A percentile compares a stretch with the other conserved stretches of the same genome.
Conservation (phyloP, 2,888 invertebrate species). For the Drosophila heteroneura region DNA sequence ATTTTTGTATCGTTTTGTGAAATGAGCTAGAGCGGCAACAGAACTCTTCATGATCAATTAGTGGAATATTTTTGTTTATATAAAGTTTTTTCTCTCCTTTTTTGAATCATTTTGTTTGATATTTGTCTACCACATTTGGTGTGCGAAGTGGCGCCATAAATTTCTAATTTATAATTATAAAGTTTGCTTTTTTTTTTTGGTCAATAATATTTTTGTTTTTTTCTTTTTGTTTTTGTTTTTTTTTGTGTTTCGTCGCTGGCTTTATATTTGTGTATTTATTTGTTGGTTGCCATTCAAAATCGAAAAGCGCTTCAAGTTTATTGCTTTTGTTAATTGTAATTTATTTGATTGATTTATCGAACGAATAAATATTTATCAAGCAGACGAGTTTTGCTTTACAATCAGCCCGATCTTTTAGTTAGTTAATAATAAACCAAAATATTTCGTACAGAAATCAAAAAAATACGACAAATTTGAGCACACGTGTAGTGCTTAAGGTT, state of each 20-base stretch:
- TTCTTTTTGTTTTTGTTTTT: conserved; percentile 18
- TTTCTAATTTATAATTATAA: conserved; percentile 74
- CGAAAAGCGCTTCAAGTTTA: conserved; percentile 65
- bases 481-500: conserved; percentile 48
- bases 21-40: conserved; percentile 7
- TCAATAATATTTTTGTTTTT: conserved; percentile 7
- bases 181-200: conserved; percentile 36
- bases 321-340: conserved; percentile 80
- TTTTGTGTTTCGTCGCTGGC: conserved; percentile 23
- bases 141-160: conserved; percentile 64
- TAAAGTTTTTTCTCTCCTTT: neutral
- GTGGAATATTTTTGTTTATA: conserved; percentile 49
- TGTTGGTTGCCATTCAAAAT: conserved; percentile 41
- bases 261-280: conserved; percentile 15
- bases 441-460: conserved; percentile 14
- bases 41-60: conserved; percentile 71
- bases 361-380: conserved; percentile 74
- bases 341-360: conserved; percentile 81
- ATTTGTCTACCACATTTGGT: conserved; percentile 27
- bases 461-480: neutral
- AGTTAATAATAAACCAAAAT: conserved; percentile 23
- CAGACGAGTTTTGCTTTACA: conserved; percentile 72
- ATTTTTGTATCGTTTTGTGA: conserved; percentile 42
- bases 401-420: conserved; percentile 52
- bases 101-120: conserved; percentile 5